Evolutionary conservation across 35 echinoderm and acorn worm genomes (phyloP), one percentile per base, ranked within the genome.

Genomic region (Apostichopus californicus): DNA sequence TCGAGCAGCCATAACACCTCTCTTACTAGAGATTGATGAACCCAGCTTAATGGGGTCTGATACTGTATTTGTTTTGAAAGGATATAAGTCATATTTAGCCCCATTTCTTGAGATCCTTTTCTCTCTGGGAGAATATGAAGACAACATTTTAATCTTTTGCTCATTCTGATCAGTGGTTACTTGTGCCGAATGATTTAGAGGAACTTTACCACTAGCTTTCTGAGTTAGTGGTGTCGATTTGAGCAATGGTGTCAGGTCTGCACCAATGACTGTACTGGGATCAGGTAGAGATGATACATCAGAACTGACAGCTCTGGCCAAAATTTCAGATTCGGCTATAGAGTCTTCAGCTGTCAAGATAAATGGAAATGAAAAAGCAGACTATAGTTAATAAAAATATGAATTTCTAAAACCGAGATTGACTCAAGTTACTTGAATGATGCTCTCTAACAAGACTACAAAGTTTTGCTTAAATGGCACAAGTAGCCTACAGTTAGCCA

Each of bases 181-280:
- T 75, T n/a, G 71, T 22, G n/a, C 71, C 20, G 6, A 18, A 75
- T 75, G 71, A 75, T 75, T 22, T 7, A 4, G 17, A 20, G 71
- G 21, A n/a, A 3, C 6, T n/a, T 13, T 18, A n/a, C 6, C 34
- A 46, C 34, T 22, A 75, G 15, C 20, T 75, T 75, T 75, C 71
- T n/a, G 71, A 75, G 71, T 75, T 58, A 85, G 7, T n/a, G 81
- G 81, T 85, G 81, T 85, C 58, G 81, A 85, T 58, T 85, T 85
- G 9, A 58, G 81, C 22, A 85, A 17, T 58, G 81, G 81, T 59
- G 81, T 85, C 81, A 85, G 55, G 55, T 46, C 80, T 11, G 34
- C 34, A 46, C 34, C 34, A 46, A 9, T 18, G 6, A 68, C 0
- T 53, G 9, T 20, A 15, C 55, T 17, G n/a, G 80, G 80, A 83